Evolutionary conservation across 1,140 invertebrate species (phyloP).

Genomic region (Apis dorsata): DNA sequence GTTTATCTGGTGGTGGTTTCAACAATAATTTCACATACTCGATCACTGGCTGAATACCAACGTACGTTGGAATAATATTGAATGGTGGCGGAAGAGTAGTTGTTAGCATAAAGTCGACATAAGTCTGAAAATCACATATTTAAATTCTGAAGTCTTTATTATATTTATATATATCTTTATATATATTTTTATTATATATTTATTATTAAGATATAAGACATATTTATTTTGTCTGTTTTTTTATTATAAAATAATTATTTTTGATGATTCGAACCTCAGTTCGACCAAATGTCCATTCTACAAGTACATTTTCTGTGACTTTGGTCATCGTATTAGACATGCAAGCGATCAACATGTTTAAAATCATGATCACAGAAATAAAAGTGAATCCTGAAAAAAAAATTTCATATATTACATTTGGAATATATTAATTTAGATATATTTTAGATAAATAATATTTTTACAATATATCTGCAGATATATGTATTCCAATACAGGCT

Average conservation of each 20-base stretch:
- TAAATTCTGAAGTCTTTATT: slow-evolving; percentile 62
- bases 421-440: neutral
- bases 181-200: too few relatives aligned
- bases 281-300: slow-evolving; percentile 83
- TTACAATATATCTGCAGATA: neutral
- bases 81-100: slow-evolving; percentile 82
- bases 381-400: slow-evolving; percentile 81
- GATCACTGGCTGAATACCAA: slow-evolving; percentile 74
- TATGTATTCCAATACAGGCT: too few relatives aligned
- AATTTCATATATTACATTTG: neutral
- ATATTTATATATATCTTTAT: too few relatives aligned
- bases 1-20: slow-evolving; percentile 61
- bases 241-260: neutral
- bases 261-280: slow-evolving; percentile 75
- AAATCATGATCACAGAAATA: slow-evolving; percentile 86
- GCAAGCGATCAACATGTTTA: slow-evolving; percentile 90
- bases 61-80: slow-evolving; percentile 81
- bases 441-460: neutral
- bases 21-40: slow-evolving; percentile 76
- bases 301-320: slow-evolving; percentile 82
- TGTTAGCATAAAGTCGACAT: slow-evolving; percentile 81
- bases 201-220: slow-evolving; percentile 50
- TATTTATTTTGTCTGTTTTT: neutral
- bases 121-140: slow-evolving; percentile 73
- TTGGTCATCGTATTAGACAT: slow-evolving; percentile 88